A percentile compares a stretch with the other conserved stretches of the same genome.
Conservation (phyloP, 30 jellyfish, hydroid and myxozoan genomes). For the Morbakka virulenta region DNA sequence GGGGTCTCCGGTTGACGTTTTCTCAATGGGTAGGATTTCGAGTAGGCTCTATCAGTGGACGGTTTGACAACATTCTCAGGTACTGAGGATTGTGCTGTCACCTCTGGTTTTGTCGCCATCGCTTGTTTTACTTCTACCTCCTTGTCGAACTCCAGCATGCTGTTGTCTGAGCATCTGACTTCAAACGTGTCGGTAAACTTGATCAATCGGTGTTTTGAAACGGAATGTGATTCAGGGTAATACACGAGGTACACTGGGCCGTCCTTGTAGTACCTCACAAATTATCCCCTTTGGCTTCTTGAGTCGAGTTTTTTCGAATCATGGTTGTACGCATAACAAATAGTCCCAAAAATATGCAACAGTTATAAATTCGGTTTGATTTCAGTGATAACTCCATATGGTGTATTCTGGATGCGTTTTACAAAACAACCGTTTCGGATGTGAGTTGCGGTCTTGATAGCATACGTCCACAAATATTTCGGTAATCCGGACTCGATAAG, state of each 20-base stretch:
- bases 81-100: no score
- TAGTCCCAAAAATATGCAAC: slow-evolving; percentile 37
- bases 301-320: neutral
- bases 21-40: no score
- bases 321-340: slow-evolving; percentile 19
- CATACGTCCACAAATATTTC: slow-evolving; percentile 53
- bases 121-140: no score
- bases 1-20: no score
- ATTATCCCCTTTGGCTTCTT: neutral
- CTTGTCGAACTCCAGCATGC: no score
- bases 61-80: neutral
- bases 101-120: no score
- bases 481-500: slow-evolving; percentile 42
- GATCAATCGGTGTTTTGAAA: neutral
- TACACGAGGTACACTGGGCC: neutral
- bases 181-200: neutral
- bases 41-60: neutral
- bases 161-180: no score
- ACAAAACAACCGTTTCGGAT: slow-evolving; percentile 32
- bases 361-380: neutral
- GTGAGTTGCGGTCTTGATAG: slow-evolving; percentile 48
- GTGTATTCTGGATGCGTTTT: neutral
- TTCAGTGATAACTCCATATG: neutral
- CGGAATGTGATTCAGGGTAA: neutral
- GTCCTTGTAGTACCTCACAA: neutral